A percentile compares a stretch with the other conserved stretches of the same genome.
Conservation (phyloP, 2,797 vertebrate genomes). For the Alcedo atthis region DNA sequence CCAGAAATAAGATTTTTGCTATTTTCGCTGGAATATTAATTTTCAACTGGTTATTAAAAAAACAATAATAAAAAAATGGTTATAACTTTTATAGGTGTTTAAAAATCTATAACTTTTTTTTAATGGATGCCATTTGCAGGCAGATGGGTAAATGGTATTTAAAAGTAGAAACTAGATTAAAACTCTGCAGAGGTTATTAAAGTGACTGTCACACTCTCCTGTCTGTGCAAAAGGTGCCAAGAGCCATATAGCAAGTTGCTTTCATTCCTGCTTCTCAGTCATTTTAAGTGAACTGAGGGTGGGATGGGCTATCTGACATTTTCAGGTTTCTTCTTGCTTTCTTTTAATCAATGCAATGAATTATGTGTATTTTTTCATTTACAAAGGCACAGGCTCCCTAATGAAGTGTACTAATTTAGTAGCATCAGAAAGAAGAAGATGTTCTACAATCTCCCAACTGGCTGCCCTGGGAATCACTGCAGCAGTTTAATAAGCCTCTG, state of each 20-base stretch:
- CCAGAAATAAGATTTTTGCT: not conserved
- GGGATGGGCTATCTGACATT: not conserved
- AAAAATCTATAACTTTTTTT: constrained; percentile 23
- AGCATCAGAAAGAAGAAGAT: constrained; percentile 28
- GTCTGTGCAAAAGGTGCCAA: not conserved
- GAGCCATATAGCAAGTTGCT: not conserved
- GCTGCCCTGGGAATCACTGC: constrained; percentile 54
- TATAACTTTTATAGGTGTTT: not conserved
- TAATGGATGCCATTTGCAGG: not conserved
- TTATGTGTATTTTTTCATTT: not conserved
- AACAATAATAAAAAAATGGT: not conserved
- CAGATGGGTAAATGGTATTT: constrained; percentile 36
- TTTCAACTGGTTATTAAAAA: not conserved
- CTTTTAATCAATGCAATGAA: not conserved
- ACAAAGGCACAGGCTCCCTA: not conserved
- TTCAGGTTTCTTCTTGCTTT: not conserved
- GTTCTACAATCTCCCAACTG: constrained; percentile 40
- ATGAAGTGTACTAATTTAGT: not conserved
- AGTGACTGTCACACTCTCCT: not conserved
- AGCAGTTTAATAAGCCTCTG: constrained; percentile 43
- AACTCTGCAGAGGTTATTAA: constrained; percentile 29
- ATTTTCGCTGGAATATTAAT: not conserved
- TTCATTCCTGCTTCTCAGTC: not conserved
- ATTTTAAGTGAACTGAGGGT: not conserved
- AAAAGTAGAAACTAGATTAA: constrained; percentile 17